These are phyloP conservation scores for Galeruca laticollis DNA, from an alignment of 2,888 invertebrate species.

Conservation along the genomic window DNA sequence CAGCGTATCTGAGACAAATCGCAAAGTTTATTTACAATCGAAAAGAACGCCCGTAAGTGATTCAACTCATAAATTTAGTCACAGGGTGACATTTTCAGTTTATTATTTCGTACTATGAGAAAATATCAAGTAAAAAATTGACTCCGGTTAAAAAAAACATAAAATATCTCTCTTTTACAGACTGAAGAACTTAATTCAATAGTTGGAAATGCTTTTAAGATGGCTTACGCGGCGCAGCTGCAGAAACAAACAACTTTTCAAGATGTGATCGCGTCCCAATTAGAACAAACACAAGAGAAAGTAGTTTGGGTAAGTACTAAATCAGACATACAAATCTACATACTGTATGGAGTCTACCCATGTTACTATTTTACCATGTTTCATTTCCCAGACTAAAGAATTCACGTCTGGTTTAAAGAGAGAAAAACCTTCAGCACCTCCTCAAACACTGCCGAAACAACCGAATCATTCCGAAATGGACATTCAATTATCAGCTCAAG, in stretches of 20 bases:
- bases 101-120: neutral
- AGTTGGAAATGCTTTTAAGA: slow-evolving; percentile 92
- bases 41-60: neutral
- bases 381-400: slow-evolving; percentile 62
- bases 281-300: slow-evolving; percentile 69
- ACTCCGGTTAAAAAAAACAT: too few species aligned
- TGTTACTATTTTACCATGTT: too few species aligned
- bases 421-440: slow-evolving; percentile 58
- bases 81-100: neutral
- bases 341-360: too few species aligned
- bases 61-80: neutral
- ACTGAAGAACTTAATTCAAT: slow-evolving; percentile 89
- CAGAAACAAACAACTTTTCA: slow-evolving; percentile 76
- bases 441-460: slow-evolving; percentile 46
- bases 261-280: slow-evolving; percentile 76
- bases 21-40: neutral
- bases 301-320: slow-evolving; percentile 63
- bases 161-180: slow-evolving; percentile 68
- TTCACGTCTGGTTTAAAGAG: slow-evolving; percentile 60
- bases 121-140: neutral
- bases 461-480: slow-evolving; percentile 67
- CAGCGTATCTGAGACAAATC: neutral
- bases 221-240: slow-evolving; percentile 89
- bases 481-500: slow-evolving; percentile 68
- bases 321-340: neutral